phyloP scores from a whole-genome alignment of 2,113 vertebrate species.

The Hippocampus mohnikei region DNA sequence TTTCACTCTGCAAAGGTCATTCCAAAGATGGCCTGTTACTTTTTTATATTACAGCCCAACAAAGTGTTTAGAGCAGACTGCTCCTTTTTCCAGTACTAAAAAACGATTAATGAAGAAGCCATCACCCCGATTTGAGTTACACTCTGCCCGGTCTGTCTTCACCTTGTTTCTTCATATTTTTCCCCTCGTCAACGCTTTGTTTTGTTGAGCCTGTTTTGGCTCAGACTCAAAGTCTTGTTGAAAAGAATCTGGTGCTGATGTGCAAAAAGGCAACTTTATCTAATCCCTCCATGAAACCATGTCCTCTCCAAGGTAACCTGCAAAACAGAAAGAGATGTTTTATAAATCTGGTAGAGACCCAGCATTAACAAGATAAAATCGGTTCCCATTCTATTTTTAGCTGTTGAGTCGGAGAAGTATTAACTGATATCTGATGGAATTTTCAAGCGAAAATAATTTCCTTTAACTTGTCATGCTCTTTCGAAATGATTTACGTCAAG shows the following conservation, averaged over 20 bases:
- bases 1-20: constrained; percentile 63
- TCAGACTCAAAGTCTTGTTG: neutral
- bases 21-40: constrained; percentile 39
- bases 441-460: neutral
- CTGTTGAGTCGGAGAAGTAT: neutral
- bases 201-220: constrained; percentile 7
- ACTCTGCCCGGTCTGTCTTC: neutral
- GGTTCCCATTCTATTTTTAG: neutral
- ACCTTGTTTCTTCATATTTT: constrained; percentile 30
- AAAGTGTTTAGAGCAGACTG: constrained; percentile 10
- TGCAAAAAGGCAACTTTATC: constrained; percentile 5
- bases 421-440: neutral
- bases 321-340: constrained; percentile 32
- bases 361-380: neutral
- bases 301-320: constrained; percentile 35
- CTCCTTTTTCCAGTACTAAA: constrained; percentile 22
- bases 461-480: neutral
- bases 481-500: neutral
- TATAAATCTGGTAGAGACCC: neutral
- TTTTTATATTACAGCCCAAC: constrained; percentile 38
- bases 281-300: constrained; percentile 15
- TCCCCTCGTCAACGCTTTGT: constrained; percentile 13
- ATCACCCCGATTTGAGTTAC: neutral
- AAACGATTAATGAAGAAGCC: constrained; percentile 5
- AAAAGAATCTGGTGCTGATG: neutral